A percentile compares a stretch with the other conserved stretches of the same genome.
Conservation (phyloP, 2,797 vertebrate species). For the Leucoraja ocellata region DNA sequence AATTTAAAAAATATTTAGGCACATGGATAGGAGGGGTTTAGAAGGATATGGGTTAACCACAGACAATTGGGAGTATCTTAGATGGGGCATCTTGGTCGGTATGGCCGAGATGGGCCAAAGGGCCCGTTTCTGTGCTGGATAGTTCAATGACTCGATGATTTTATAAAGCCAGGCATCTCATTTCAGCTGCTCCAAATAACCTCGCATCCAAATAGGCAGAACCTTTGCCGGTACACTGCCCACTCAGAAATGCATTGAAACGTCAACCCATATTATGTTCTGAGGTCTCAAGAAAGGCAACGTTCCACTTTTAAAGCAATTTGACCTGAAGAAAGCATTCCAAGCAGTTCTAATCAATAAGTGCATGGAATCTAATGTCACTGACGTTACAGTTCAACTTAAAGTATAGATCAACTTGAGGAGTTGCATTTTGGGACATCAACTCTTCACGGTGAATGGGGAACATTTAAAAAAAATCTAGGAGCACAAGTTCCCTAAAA, state of each 20-base stretch:
- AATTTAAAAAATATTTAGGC: too few relatives aligned
- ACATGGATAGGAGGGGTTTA: too few relatives aligned
- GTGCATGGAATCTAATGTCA: not conserved
- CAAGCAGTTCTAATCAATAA: not conserved
- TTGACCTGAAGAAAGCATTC: not conserved
- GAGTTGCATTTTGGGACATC: too few relatives aligned
- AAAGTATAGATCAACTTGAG: not conserved
- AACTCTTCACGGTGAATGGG: too few relatives aligned
- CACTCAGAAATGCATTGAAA: not conserved
- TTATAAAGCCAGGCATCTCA: not conserved
- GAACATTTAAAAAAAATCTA: not conserved
- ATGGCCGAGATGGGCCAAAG: too few relatives aligned
- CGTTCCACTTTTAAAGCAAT: not conserved
- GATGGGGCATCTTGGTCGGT: too few relatives aligned
- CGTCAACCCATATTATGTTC: not conserved
- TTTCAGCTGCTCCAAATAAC: too few relatives aligned
- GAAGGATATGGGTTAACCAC: too few relatives aligned
- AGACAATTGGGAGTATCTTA: too few relatives aligned
- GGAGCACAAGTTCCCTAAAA: too few relatives aligned
- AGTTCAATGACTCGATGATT: too few relatives aligned
- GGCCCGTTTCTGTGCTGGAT: too few relatives aligned
- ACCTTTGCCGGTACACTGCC: not conserved
- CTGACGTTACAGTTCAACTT: not conserved
- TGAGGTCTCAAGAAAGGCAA: not conserved
- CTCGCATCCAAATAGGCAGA: not conserved